Conservation (phyloP, 2,888 invertebrate species). For the Invenusta paracnida region DNA sequence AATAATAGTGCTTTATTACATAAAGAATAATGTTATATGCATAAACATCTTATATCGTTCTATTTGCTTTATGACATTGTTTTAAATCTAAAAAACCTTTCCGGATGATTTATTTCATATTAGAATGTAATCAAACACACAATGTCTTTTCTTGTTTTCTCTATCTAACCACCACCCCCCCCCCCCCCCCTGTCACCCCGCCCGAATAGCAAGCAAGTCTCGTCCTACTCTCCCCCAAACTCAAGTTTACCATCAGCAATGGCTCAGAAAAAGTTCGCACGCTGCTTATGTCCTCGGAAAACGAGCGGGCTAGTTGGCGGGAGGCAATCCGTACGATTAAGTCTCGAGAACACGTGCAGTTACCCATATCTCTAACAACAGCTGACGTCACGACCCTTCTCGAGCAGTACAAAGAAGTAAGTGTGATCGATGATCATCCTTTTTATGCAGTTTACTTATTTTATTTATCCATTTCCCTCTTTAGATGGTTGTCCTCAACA, state of each 20-base stretch:
- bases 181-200: background rate
- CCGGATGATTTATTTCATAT: too few species aligned
- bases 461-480: too few species aligned
- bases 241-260: constrained; percentile 14
- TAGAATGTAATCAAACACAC: too few species aligned
- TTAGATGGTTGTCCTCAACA: constrained; percentile 8
- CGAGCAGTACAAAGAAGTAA: constrained; percentile 5
- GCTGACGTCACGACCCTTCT: constrained; percentile 13
- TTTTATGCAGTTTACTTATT: too few species aligned
- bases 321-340: constrained; percentile 81
- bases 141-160: background rate
- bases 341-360: constrained; percentile 47
- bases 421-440: too few species aligned
- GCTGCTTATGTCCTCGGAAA: constrained; percentile 87
- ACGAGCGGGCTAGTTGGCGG: constrained; percentile 86
- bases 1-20: too few species aligned
- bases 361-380: background rate
- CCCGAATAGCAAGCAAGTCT: background rate
- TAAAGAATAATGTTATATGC: too few species aligned
- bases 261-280: constrained; percentile 59
- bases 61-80: too few species aligned
- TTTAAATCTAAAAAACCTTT: too few species aligned
- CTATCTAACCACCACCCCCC: background rate
- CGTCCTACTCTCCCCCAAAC: constrained; percentile 24
- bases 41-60: too few species aligned